Conservation (phyloP, 2,797 vertebrate species). For the Pteropus rufus region DNA sequence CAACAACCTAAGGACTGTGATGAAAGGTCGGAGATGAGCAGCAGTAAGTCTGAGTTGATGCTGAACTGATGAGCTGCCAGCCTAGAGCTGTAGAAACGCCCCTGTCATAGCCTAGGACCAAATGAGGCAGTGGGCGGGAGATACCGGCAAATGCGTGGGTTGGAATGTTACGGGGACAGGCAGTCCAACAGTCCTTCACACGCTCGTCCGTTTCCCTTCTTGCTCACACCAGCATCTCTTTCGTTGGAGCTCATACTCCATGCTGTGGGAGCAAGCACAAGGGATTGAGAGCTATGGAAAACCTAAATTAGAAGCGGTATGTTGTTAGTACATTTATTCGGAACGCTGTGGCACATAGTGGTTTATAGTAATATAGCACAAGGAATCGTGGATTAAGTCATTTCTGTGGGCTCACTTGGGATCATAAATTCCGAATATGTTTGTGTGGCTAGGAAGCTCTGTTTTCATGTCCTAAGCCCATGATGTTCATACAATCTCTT, state of each 20-base stretch:
- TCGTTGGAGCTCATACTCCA: not conserved
- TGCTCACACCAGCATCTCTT: not conserved
- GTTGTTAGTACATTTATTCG: not conserved
- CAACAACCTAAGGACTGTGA: not conserved
- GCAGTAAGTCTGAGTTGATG: not conserved
- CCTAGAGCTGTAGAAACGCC: not conserved
- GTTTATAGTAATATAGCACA: not conserved
- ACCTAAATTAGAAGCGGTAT: not conserved
- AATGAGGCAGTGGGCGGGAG: not conserved
- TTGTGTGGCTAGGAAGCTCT: not conserved
- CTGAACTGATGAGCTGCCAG: not conserved
- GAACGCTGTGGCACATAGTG: not conserved
- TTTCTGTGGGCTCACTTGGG: not conserved
- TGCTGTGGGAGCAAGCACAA: not conserved
- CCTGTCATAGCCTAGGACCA: not conserved
- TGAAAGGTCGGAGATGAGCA: not conserved
- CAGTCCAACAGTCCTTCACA: not conserved
- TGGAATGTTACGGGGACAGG: not conserved
- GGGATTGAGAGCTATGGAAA: not conserved
- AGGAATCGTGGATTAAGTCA: not conserved
- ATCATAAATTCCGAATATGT: not conserved
- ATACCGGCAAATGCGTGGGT: not conserved
- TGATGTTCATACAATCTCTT: not conserved
- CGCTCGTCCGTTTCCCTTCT: not conserved
- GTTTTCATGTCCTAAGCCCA: not conserved